Evolutionary conservation across 2,797 vertebrate genomes (phyloP).

Genomic region (Anguilla pacifica): DNA sequence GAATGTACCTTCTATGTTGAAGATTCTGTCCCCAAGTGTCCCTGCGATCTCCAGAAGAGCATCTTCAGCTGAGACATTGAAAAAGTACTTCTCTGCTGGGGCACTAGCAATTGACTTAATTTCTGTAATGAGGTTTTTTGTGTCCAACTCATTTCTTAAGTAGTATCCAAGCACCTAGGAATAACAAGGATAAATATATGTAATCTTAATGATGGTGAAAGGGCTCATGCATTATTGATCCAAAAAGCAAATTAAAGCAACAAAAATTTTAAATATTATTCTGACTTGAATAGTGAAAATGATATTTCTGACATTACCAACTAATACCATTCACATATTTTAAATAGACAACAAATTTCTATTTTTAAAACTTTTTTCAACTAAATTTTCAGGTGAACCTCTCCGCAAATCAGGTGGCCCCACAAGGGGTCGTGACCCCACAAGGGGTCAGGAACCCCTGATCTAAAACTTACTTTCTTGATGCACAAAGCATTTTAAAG

Average conservation of each 20-base stretch:
- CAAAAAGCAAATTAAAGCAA: background rate
- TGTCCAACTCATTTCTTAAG: conserved; percentile 74
- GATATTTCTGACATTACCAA: background rate
- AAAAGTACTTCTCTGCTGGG: conserved; percentile 85
- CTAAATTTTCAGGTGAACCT: too few relatives aligned
- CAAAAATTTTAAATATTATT: background rate
- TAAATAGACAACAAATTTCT: too few relatives aligned
- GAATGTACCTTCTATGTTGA: conserved; percentile 89
- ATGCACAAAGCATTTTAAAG: background rate
- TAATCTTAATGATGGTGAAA: conserved; percentile 15
- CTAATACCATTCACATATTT: too few relatives aligned
- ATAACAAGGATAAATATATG: conserved; percentile 23
- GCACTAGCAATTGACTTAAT: conserved; percentile 89
- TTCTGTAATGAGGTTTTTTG: conserved; percentile 84
- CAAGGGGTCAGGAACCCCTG: too few relatives aligned
- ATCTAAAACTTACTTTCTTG: background rate
- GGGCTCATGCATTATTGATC: background rate
- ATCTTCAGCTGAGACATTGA: conserved; percentile 87
- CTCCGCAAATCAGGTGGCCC: too few relatives aligned
- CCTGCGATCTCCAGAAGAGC: conserved; percentile 87
- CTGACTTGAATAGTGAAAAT: background rate
- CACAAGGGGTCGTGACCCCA: too few relatives aligned
- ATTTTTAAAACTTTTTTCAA: too few relatives aligned
- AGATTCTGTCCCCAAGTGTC: conserved; percentile 88
- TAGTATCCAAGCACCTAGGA: conserved; percentile 78